Percentiles rank a stretch among this genome's conserved stretches.
Evolutionary conservation across 2,888 invertebrate species (phyloP).

Genomic region (Dioctria linearis): DNA sequence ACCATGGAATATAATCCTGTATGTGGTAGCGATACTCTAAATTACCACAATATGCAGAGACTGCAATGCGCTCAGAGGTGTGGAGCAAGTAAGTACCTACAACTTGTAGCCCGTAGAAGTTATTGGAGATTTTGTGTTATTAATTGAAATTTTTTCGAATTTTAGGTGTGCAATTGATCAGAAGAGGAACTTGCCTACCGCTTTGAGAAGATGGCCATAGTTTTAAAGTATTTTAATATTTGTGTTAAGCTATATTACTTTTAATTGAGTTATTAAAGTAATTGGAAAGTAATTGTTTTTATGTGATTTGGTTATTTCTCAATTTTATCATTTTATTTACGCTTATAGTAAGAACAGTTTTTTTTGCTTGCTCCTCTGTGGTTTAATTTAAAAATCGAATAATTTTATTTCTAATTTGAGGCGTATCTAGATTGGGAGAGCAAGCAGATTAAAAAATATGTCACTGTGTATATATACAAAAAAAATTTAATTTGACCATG

Average conservation of each 20-base stretch:
- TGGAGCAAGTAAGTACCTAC: constrained; percentile 64
- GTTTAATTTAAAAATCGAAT: too few species aligned
- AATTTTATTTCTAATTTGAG: too few species aligned
- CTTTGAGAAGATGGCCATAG: not conserved
- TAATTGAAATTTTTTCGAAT: not conserved
- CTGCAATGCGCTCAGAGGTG: constrained; percentile 66
- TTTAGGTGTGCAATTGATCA: constrained; percentile 8
- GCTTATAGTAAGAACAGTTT: too few species aligned
- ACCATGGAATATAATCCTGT: constrained; percentile 70
- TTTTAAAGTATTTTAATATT: not conserved
- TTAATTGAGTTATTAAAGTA: not conserved
- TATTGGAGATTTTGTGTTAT: not conserved
- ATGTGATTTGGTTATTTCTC: not conserved
- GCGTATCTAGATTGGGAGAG: too few species aligned
- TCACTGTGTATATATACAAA: too few species aligned
- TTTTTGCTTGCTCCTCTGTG: not conserved
- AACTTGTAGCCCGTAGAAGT: not conserved
- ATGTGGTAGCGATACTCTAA: constrained; percentile 66
- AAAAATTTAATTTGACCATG: too few species aligned
- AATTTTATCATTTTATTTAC: not conserved
- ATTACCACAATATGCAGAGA: constrained; percentile 65
- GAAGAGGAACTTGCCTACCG: constrained; percentile 20
- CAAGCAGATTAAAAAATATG: too few species aligned
- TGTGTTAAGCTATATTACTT: not conserved
- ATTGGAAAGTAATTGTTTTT: not conserved